Evolutionary conservation across 2,113 vertebrate genomes (phyloP).

Genomic region (Leucoraja erinaceus): DNA sequence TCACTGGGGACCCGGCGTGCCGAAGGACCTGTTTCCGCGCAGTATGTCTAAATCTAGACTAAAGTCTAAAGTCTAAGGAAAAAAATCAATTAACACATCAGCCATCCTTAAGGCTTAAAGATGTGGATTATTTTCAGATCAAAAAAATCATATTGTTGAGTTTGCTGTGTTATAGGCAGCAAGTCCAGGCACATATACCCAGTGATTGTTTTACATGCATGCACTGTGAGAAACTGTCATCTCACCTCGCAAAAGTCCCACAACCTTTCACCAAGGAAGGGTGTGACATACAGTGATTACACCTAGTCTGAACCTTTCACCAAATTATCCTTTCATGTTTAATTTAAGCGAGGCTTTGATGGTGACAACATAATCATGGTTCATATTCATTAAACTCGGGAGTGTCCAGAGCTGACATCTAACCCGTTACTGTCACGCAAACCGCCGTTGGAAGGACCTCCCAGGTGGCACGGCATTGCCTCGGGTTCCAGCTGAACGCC

Average conservation of each 20-base stretch:
- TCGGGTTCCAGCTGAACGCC: too few species aligned
- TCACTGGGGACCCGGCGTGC: too few species aligned
- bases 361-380: not conserved
- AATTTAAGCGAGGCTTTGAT: conserved; percentile 11
- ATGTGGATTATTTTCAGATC: not conserved
- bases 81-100: not conserved
- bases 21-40: too few species aligned
- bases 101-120: not conserved
- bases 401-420: not conserved
- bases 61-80: too few species aligned
- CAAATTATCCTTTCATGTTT: not conserved
- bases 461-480: not conserved
- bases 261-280: not conserved
- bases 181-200: not conserved
- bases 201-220: not conserved
- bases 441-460: not conserved
- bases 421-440: not conserved
- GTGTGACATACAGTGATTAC: not conserved
- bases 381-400: not conserved
- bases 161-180: not conserved
- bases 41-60: too few species aligned
- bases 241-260: not conserved
- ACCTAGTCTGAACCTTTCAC: not conserved
- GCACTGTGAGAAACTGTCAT: not conserved
- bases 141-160: not conserved